Conservation (phyloP, 1,140 invertebrate species). For the Papilio polytes region DNA sequence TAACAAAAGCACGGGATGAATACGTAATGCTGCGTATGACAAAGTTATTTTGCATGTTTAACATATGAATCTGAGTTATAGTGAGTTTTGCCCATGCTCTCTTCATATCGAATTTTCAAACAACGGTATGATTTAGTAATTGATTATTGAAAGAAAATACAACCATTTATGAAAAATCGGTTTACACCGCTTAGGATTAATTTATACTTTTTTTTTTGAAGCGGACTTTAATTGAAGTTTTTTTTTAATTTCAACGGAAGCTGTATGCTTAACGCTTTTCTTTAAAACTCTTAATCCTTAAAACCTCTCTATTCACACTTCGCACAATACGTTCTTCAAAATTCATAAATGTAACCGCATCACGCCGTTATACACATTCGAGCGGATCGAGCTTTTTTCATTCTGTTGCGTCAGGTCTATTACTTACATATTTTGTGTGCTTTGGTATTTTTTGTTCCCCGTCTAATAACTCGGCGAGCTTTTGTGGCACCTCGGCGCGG, state of each 20-base stretch:
- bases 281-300: conserved; percentile 27
- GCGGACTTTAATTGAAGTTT: not conserved
- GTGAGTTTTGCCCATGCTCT: not conserved
- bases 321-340: conserved; percentile 70
- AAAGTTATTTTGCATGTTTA: conserved; percentile 21
- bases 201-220: not conserved
- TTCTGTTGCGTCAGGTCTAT: conserved; percentile 72
- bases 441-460: conserved; percentile 70
- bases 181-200: not conserved
- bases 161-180: no score
- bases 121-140: not conserved
- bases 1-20: conserved; percentile 1
- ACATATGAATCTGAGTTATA: not conserved
- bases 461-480: conserved; percentile 80
- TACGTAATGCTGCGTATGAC: conserved; percentile 14
- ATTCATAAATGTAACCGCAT: conserved; percentile 74
- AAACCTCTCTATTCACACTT: conserved; percentile 76
- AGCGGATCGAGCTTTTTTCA: conserved; percentile 62
- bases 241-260: not conserved
- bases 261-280: not conserved
- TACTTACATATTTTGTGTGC: conserved; percentile 68
- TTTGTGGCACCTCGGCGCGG: conserved; percentile 77
- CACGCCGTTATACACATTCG: conserved; percentile 62
- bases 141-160: not conserved
- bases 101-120: not conserved